Conservation (phyloP, 2,113 vertebrate species). For the Lepus americanus region DNA sequence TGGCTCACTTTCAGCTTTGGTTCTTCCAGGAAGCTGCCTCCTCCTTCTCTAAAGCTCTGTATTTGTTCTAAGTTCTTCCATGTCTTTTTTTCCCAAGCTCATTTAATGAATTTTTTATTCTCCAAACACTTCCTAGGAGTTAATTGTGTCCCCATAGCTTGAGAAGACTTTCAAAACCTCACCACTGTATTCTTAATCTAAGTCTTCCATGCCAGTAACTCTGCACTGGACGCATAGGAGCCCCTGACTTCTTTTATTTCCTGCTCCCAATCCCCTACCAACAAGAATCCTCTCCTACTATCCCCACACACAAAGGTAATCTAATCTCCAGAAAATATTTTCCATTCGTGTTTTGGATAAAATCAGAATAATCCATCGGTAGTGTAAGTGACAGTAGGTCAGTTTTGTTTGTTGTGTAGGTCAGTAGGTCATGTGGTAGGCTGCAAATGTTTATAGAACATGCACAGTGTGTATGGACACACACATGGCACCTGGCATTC, state of each 20-base stretch:
- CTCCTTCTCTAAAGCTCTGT: not conserved
- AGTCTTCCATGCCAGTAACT: too few relatives aligned
- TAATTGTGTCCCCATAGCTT: not conserved
- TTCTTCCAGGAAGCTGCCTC: not conserved
- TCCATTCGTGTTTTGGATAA: not conserved
- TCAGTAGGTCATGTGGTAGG: not conserved
- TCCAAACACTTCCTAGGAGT: not conserved
- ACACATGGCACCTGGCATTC: not conserved
- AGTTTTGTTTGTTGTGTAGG: not conserved
- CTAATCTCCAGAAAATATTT: not conserved
- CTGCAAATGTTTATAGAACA: not conserved
- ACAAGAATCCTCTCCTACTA: rapidly evolving
- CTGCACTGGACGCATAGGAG: not conserved
- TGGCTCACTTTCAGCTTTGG: not conserved
- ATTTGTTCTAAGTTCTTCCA: not conserved
- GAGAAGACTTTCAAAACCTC: not conserved
- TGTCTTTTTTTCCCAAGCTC: not conserved
- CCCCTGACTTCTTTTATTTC: not conserved
- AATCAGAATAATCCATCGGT: not conserved
- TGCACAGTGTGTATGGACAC: rapidly evolving
- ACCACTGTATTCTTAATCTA: not conserved
- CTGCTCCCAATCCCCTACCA: not conserved
- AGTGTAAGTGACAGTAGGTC: not conserved
- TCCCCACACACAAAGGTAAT: not conserved
- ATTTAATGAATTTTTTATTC: not conserved